Conservation (phyloP, 2,113 vertebrate species). For the Dromaius novaehollandiae region DNA sequence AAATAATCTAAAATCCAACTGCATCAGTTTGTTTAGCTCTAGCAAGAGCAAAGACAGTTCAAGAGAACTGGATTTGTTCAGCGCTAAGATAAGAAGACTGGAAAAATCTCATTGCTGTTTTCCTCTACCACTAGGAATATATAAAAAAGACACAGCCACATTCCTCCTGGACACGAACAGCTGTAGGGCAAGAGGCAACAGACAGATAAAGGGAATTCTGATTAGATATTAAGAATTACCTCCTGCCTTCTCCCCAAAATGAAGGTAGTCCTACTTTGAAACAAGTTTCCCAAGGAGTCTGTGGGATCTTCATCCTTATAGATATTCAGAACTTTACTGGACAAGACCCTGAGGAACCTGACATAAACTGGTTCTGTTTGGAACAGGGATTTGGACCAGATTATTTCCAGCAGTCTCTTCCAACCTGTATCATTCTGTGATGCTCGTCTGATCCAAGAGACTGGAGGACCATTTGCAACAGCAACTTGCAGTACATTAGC, state of each 20-base stretch:
- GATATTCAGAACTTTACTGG: neutral
- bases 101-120: neutral
- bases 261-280: neutral
- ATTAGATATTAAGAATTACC: neutral
- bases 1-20: neutral
- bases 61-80: neutral
- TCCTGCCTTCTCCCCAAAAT: accelerated
- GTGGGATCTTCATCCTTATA: neutral
- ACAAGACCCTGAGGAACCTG: neutral
- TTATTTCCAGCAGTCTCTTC: neutral
- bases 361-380: neutral
- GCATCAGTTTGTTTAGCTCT: neutral
- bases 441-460: neutral
- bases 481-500: accelerated
- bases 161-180: neutral
- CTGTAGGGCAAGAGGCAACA: neutral
- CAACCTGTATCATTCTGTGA: neutral
- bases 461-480: neutral
- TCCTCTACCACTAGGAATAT: neutral
- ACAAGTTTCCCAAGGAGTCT: neutral
- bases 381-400: neutral
- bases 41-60: neutral
- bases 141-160: neutral
- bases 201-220: neutral
- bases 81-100: neutral